Percentiles rank a stretch among this genome's conserved stretches.
These are phyloP conservation scores for Fistularia tabacaria DNA, from an alignment of 2,797 vertebrate species.

Conservation along the genomic window DNA sequence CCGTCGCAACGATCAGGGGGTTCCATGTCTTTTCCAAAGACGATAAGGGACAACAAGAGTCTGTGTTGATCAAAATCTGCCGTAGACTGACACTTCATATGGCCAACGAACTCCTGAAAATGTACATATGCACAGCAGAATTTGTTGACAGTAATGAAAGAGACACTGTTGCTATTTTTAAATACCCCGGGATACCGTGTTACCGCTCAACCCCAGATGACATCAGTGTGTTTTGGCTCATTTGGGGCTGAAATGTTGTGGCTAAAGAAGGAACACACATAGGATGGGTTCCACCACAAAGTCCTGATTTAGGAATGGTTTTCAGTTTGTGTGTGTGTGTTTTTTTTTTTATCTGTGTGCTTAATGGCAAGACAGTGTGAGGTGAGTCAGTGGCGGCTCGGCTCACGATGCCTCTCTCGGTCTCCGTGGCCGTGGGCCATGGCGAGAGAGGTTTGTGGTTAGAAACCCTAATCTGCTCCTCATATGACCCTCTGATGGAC, in stretches of 20 bases:
- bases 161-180: conserved; percentile 1
- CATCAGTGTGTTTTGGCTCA: background rate
- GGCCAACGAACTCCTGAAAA: too few relatives aligned
- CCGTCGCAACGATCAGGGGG: too few relatives aligned
- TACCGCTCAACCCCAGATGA: background rate
- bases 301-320: conserved; percentile 55
- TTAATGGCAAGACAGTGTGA: conserved; percentile 23
- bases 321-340: conserved; percentile 2
- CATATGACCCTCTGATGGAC: conserved; percentile 74
- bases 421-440: conserved; percentile 53
- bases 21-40: too few relatives aligned
- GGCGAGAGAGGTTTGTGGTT: conserved; percentile 71
- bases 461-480: conserved; percentile 77
- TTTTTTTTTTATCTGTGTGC: conserved; percentile 5
- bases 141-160: too few relatives aligned
- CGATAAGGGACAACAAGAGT: too few relatives aligned
- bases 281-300: conserved; percentile 23
- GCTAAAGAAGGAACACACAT: conserved; percentile 5
- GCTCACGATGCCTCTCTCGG: conserved; percentile 55
- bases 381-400: conserved; percentile 43
- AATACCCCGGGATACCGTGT: background rate
- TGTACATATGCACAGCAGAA: too few relatives aligned
- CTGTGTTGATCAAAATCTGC: too few relatives aligned
- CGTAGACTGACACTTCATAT: too few relatives aligned
- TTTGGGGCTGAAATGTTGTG: conserved; percentile 15